A percentile compares a stretch with the other conserved stretches of the same genome.
phyloP scores from a whole-genome alignment of 2,797 vertebrate genomes.

The Cacajao melanocephalus region DNA sequence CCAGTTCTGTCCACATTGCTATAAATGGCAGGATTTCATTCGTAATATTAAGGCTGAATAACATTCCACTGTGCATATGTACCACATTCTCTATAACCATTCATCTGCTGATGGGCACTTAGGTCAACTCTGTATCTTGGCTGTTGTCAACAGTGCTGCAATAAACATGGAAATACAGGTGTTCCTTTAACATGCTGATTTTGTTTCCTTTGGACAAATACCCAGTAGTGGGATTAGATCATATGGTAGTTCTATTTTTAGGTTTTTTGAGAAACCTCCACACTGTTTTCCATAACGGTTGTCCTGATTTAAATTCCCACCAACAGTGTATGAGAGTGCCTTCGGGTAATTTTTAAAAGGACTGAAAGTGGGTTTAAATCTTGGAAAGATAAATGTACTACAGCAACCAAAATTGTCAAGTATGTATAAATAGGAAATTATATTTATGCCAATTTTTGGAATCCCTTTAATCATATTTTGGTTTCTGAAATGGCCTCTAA shows the following conservation, averaged over 20 bases:
- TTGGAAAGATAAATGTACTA: conserved; percentile 6
- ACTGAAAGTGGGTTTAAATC: not conserved
- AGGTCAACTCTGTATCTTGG: not conserved
- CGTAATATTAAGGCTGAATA: not conserved
- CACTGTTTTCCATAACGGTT: not conserved
- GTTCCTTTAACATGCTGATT: not conserved
- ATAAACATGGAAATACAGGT: not conserved
- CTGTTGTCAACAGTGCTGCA: not conserved
- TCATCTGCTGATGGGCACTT: not conserved
- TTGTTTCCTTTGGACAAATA: not conserved
- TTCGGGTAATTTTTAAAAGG: not conserved
- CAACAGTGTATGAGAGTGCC: too few species aligned
- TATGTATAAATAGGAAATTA: not conserved
- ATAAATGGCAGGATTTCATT: not conserved
- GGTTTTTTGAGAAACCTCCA: not conserved
- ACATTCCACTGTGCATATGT: not conserved
- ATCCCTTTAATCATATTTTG: not conserved
- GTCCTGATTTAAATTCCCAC: not conserved
- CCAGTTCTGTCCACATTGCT: not conserved
- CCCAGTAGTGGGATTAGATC: not conserved
- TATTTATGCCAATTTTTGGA: not conserved
- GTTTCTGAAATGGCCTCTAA: not conserved
- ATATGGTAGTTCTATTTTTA: not conserved
- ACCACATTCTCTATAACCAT: not conserved
- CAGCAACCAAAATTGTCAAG: not conserved